Conservation (phyloP, 2,113 vertebrate species). For the Cisticola juncidis region DNA sequence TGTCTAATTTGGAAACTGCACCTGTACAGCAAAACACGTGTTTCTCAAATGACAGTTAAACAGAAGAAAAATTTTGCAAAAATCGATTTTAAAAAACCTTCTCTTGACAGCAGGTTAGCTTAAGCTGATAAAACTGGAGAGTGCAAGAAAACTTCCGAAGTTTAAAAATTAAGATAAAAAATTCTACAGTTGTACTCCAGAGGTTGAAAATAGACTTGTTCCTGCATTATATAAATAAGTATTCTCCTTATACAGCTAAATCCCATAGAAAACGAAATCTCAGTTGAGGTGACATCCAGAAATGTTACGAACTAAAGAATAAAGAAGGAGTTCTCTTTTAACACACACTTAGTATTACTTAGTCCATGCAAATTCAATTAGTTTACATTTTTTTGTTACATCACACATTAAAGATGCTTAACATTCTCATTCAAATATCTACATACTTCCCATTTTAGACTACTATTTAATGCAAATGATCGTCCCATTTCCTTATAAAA, state of each 20-base stretch:
- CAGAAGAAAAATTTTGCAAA: not conserved
- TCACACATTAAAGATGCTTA: not conserved
- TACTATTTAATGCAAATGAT: not conserved
- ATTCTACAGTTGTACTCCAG: not conserved
- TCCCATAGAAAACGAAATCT: not conserved
- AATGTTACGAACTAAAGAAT: not conserved
- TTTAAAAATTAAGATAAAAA: not conserved
- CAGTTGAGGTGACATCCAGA: not conserved
- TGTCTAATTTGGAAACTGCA: not conserved
- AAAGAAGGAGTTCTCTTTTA: not conserved
- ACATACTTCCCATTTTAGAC: not conserved
- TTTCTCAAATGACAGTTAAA: not conserved
- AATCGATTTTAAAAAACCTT: not conserved
- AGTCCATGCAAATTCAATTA: not conserved
- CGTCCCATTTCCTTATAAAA: not conserved
- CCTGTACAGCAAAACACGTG: not conserved
- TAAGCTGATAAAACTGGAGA: not conserved
- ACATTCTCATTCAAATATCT: not conserved
- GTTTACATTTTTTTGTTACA: not conserved
- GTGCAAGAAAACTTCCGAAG: not conserved
- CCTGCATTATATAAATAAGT: not conserved
- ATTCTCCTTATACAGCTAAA: not conserved
- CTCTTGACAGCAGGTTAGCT: not conserved
- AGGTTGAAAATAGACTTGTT: not conserved
- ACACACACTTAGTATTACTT: not conserved